These are phyloP conservation scores for Babylonia areolata DNA, from an alignment of 1,140 invertebrate species.

Conservation along the genomic window DNA sequence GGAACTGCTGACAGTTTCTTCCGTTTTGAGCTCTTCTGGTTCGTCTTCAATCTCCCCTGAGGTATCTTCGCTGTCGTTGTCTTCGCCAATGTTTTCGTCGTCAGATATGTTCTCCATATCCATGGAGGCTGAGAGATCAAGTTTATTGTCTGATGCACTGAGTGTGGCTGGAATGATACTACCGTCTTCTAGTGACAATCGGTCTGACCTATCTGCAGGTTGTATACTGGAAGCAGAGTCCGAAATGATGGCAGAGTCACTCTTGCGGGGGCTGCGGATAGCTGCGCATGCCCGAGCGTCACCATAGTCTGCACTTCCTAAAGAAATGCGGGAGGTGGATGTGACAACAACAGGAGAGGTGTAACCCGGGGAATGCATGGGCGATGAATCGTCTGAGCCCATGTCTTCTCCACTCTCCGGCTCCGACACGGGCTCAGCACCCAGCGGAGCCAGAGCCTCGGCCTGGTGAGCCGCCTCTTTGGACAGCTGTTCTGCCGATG, in stretches of 20 bases:
- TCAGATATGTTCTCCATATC: slow-evolving; percentile 56
- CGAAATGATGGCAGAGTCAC: neutral
- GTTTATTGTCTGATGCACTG: neutral
- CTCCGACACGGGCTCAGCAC: slow-evolving; percentile 38
- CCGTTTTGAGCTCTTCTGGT: slow-evolving; percentile 31
- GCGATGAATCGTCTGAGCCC: slow-evolving; percentile 26
- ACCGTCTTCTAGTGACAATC: slow-evolving; percentile 2
- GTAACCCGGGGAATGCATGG: neutral
- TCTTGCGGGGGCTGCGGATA: neutral
- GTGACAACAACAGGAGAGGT: slow-evolving; percentile 14
- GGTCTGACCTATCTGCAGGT: neutral
- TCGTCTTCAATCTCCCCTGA: slow-evolving; percentile 50
- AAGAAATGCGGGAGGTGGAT: slow-evolving; percentile 4
- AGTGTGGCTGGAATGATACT: neutral
- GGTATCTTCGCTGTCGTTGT: slow-evolving; percentile 44
- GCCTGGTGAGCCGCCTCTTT: slow-evolving; percentile 32
- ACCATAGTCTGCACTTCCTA: neutral
- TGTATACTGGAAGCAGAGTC: slow-evolving; percentile 11
- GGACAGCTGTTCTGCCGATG: neutral
- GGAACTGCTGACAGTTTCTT: neutral
- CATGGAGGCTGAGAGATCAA: slow-evolving; percentile 21
- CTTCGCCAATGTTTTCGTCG: slow-evolving; percentile 50
- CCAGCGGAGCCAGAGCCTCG: neutral
- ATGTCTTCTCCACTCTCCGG: slow-evolving; percentile 36
- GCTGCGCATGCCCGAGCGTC: neutral